Evolutionary conservation across 2,888 invertebrate species (phyloP).

Genomic region (Pterostichus madidus): DNA sequence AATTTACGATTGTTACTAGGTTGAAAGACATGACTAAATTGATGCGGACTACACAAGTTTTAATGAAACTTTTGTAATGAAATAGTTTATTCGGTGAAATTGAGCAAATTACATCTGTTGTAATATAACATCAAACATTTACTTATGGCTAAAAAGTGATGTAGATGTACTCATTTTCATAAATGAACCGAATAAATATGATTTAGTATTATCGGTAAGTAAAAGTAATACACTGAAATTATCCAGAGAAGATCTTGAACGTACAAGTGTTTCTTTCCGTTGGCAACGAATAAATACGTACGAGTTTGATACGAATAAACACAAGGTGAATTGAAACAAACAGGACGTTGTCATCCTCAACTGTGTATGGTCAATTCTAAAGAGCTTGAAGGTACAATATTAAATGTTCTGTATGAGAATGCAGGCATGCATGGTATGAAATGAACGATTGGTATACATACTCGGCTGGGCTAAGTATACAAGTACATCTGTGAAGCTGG

Average conservation of each 20-base stretch:
- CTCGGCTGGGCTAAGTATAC: slow-evolving; percentile 10
- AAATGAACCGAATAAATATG: neutral
- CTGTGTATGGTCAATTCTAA: too few relatives aligned
- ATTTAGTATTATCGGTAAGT: too few relatives aligned
- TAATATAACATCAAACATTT: slow-evolving; percentile 6
- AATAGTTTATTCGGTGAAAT: neutral
- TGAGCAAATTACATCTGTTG: slow-evolving; percentile 2
- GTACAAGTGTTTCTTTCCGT: neutral
- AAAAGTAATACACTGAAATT: too few relatives aligned
- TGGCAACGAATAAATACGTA: slow-evolving; percentile 3
- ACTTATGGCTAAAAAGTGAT: slow-evolving; percentile 12
- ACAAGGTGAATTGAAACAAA: too few relatives aligned
- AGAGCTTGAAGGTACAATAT: neutral
- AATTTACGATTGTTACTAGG: too few relatives aligned
- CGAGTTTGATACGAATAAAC: slow-evolving; percentile 6
- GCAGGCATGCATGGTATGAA: slow-evolving; percentile 3
- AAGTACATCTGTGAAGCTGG: neutral
- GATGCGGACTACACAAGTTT: too few relatives aligned
- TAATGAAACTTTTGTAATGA: too few relatives aligned
- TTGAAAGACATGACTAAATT: too few relatives aligned
- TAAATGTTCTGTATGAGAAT: neutral
- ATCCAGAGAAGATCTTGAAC: too few relatives aligned
- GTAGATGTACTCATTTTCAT: neutral
- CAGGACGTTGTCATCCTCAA: too few relatives aligned
- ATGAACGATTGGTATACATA: neutral